Percentiles rank a stretch among this genome's conserved stretches.
Conservation (phyloP, 2,113 vertebrate genomes). For the Trichechus manatus region DNA sequence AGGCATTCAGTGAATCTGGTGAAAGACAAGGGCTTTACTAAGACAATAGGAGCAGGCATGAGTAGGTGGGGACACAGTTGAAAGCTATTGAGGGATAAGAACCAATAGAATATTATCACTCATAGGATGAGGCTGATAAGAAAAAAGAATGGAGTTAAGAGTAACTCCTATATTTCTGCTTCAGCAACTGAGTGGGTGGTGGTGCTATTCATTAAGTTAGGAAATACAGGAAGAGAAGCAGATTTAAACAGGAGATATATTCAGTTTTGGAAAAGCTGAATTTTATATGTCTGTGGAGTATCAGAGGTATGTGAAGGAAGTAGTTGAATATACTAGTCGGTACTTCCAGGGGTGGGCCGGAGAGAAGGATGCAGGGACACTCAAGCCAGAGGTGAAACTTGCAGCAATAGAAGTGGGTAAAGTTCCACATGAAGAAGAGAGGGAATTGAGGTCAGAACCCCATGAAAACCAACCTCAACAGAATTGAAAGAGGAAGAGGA, state of each 20-base stretch:
- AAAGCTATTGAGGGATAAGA: neutral
- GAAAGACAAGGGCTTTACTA: neutral
- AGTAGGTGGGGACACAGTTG: neutral
- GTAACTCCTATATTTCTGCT: neutral
- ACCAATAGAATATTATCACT: neutral
- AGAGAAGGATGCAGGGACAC: neutral
- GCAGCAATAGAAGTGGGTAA: neutral
- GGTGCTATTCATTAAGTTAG: neutral
- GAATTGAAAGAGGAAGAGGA: neutral
- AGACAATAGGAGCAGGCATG: neutral
- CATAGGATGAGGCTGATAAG: neutral
- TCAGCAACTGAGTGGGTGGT: neutral
- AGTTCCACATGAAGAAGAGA: slow-evolving; percentile 15
- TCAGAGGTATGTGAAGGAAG: neutral
- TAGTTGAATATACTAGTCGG: neutral
- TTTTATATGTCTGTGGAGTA: neutral
- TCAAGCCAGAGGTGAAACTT: neutral
- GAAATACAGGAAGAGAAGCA: neutral
- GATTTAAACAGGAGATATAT: neutral
- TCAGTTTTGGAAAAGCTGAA: neutral
- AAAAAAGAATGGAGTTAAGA: neutral
- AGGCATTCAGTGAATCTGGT: neutral
- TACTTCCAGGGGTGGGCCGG: neutral
- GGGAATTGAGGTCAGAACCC: neutral
- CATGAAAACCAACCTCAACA: neutral